Base-by-base conservation (phyloP, 2,888 invertebrate genomes). In the Punctoribates punctum region DNA sequence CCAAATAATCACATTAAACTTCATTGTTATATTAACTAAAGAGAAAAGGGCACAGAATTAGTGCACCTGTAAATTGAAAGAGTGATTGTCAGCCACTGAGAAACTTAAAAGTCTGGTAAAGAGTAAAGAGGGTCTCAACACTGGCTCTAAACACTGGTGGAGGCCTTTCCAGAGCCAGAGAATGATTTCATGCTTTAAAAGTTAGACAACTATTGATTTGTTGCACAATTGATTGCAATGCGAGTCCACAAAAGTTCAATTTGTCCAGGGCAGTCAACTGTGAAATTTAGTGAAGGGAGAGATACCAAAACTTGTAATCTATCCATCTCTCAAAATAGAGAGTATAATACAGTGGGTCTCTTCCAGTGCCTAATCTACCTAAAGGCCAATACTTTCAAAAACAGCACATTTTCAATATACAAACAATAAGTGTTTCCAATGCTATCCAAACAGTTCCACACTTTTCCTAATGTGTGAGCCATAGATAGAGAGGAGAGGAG, bases 181-280 rank as follows among this genome's bases (percentile, higher is more conserved):
- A 67, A 72, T 23, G 23, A 48, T 72, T 72, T 72, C 25, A 48
- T 72, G 72, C 42, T 46, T 72, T 72, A 72, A 72, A 72, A 72
- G 72, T 72, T 72, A 72, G 72, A 72, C 72, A 72, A 72, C 72
- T 72, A 72, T 72, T 72, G 72, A 72, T 72, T 72, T 48, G 72
- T 72, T 72, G 72, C 25, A 48, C 72, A 72, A 72, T 72, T 72
- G 72, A 72, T 72, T 72, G 72, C 72, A 72, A 72, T 25, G 17
- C 72, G 46, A 72, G 72, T 72, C 72, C 72, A 27, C 42, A 72
- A 48, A 72, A 72, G 15, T 72, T 72, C 72, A 72, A 72, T 72
- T 72, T 72, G 72, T 72, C 72, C 72, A 25, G 48, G 48, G 72
- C 72, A 72, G 48, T 72, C 72, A 72, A 20, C 25, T 38, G 72